A percentile compares a stretch with the other conserved stretches of the same genome.
Conservation (phyloP, 2,797 vertebrate species). For the Chaetodon trifasciatus region DNA sequence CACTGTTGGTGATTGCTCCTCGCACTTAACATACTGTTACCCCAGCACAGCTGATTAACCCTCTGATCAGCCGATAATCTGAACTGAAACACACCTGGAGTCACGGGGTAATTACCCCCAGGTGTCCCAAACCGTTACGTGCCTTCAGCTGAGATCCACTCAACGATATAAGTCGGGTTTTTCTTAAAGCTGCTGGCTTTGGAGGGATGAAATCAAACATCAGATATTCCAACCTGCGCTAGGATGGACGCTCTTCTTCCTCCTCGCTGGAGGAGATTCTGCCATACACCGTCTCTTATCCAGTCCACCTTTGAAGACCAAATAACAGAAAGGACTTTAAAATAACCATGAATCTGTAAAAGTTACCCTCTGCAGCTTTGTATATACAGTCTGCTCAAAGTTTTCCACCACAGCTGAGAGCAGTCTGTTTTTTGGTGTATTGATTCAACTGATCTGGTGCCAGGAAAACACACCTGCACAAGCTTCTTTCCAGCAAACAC, state of each 20-base stretch:
- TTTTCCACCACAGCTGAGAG: not conserved
- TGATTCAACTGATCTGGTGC: constrained; percentile 10
- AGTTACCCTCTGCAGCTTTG: not conserved
- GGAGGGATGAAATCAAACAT: not conserved
- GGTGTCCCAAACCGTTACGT: constrained; percentile 27
- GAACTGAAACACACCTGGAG: constrained; percentile 16
- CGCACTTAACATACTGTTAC: constrained; percentile 44
- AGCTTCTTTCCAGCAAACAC: not conserved
- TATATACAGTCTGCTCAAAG: constrained; percentile 1
- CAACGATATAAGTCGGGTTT: not conserved
- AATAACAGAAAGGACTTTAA: not conserved
- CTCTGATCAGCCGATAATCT: constrained; percentile 40
- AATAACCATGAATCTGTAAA: constrained; percentile 3
- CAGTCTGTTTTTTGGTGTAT: not conserved
- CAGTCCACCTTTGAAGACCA: not conserved
- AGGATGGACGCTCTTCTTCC: too few species aligned
- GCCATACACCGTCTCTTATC: not conserved
- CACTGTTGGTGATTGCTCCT: constrained; percentile 42
- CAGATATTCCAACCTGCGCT: not conserved
- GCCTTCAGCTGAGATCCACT: constrained; percentile 5
- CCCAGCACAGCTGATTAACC: constrained; percentile 36
- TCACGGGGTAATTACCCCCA: constrained; percentile 16
- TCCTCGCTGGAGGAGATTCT: not conserved
- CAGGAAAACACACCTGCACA: not conserved
- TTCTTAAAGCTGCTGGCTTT: constrained; percentile 15